Conservation (phyloP, 2,888 invertebrate genomes). For the Iselma pallidipennis region DNA sequence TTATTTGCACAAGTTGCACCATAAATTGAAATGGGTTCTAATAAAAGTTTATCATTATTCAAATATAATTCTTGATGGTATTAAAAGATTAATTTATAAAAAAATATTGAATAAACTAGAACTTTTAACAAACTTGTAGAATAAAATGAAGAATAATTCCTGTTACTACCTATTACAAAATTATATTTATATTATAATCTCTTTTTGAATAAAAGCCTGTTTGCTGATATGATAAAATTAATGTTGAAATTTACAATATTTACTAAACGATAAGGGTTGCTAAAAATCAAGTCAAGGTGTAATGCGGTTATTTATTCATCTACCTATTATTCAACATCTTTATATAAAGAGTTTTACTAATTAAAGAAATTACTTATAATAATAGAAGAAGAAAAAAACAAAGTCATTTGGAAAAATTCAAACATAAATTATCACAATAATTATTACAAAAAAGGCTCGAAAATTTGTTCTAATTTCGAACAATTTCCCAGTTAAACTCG, state of each 20-base stretch:
- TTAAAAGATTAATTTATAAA: neutral
- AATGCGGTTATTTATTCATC: neutral
- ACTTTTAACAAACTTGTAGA: neutral
- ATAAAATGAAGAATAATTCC: neutral
- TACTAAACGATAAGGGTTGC: conserved; percentile 27
- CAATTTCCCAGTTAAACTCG: no score
- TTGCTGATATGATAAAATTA: conserved; percentile 19
- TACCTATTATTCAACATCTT: neutral
- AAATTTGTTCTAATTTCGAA: neutral
- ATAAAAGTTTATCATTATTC: neutral
- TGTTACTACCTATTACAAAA: neutral
- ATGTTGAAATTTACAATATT: conserved; percentile 38
- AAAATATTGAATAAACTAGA: neutral
- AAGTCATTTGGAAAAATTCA: neutral
- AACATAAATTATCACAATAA: no score
- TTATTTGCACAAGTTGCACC: neutral
- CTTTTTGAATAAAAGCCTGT: neutral
- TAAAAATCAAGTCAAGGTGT: conserved; percentile 7
- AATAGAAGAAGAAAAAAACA: neutral
- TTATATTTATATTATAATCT: neutral
- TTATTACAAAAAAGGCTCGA: no score
- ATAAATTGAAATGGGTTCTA: neutral
- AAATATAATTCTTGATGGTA: neutral
- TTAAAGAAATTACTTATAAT: neutral
- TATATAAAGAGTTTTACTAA: no score